A percentile compares a stretch with the other conserved stretches of the same genome.
These are phyloP conservation scores for Cladopsammia gracilis DNA, from an alignment of 64 coral and sea anemone genomes.

Conservation along the genomic window DNA sequence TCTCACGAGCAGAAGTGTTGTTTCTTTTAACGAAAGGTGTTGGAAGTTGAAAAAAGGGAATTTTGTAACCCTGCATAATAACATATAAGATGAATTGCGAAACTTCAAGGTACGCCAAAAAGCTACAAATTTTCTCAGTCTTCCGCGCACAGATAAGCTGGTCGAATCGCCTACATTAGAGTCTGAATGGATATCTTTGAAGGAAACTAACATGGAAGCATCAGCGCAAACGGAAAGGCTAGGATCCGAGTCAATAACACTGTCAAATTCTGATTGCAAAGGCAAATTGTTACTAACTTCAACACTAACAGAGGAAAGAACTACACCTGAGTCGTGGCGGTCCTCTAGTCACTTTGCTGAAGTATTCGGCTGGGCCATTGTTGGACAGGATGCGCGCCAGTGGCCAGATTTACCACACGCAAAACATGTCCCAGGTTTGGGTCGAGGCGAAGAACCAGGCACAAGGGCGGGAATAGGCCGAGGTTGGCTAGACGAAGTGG, in stretches of 20 bases:
- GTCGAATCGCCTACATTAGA: not conserved
- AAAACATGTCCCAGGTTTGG: not conserved
- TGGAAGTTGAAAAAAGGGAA: slow-evolving; percentile 32
- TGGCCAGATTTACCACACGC: not conserved
- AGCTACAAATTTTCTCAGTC: slow-evolving; percentile 42
- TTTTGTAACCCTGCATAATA: slow-evolving; percentile 43
- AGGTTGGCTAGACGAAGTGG: not conserved
- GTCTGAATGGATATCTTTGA: not conserved
- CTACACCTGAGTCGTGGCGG: not conserved
- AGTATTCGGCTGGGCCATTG: not conserved
- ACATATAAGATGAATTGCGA: slow-evolving; percentile 29
- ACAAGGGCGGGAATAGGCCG: not conserved
- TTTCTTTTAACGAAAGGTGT: slow-evolving; percentile 52
- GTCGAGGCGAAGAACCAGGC: not conserved
- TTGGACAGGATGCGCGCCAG: not conserved
- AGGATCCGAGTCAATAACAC: not conserved
- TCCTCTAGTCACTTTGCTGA: not conserved
- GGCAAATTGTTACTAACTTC: not conserved
- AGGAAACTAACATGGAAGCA: not conserved
- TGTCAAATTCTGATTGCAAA: not conserved
- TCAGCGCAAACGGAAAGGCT: not conserved
- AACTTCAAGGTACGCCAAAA: slow-evolving; percentile 49
- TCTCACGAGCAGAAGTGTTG: slow-evolving; percentile 31
- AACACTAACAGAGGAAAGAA: not conserved
- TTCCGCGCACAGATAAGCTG: slow-evolving; percentile 46